phyloP scores from a whole-genome alignment of 2,888 invertebrate species.

The Macaria liturata region DNA sequence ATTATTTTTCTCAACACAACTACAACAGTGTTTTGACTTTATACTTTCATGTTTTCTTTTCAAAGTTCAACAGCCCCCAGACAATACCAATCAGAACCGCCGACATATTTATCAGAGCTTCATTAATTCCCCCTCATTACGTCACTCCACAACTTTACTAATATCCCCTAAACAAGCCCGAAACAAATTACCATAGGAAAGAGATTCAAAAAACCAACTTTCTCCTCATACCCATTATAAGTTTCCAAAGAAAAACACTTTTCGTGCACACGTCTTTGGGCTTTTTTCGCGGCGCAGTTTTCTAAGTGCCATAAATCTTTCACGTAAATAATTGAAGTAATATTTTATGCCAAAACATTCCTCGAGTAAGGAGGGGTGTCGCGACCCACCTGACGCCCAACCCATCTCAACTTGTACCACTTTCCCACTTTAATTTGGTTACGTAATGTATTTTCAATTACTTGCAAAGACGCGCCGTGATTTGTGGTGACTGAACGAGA shows the following conservation, averaged over 20 bases:
- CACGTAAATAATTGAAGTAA: slow-evolving; percentile 85
- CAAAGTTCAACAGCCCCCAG: no score
- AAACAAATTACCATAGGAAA: slow-evolving; percentile 84
- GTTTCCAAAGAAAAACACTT: slow-evolving; percentile 82
- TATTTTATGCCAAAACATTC: slow-evolving; percentile 84
- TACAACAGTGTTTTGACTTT: no score
- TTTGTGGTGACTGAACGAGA: slow-evolving; percentile 76
- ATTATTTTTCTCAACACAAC: no score
- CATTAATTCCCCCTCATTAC: slow-evolving; percentile 27
- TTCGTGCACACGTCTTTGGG: slow-evolving; percentile 81
- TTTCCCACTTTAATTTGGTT: slow-evolving; percentile 82
- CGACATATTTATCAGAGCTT: background rate
- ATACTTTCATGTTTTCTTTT: no score
- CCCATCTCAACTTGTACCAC: slow-evolving; percentile 77
- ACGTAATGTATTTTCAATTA: slow-evolving; percentile 84
- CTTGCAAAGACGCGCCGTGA: slow-evolving; percentile 76
- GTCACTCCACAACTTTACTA: slow-evolving; percentile 51
- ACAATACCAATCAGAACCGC: no score
- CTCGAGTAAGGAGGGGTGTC: slow-evolving; percentile 75
- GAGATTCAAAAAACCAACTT: slow-evolving; percentile 75
- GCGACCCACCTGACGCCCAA: slow-evolving; percentile 75
- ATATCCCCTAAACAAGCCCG: slow-evolving; percentile 74
- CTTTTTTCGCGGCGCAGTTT: slow-evolving; percentile 82
- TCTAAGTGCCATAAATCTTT: slow-evolving; percentile 82
- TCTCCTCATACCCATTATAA: slow-evolving; percentile 81